Base-by-base conservation (phyloP, 30 jellyfish, hydroid and myxozoan species). In the Chironex yamaguchii region DNA sequence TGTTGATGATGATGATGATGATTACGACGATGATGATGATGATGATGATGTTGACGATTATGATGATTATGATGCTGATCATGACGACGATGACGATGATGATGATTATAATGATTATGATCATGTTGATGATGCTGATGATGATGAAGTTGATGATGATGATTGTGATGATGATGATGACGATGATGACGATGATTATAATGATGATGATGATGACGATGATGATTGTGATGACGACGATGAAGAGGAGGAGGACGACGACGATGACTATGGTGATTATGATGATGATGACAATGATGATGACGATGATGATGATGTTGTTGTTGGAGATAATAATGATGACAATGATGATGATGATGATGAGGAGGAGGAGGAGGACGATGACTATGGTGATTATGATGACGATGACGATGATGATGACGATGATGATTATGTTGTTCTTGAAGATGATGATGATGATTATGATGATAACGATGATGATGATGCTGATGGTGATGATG, bases 131-230 rank as follows among this genome's bases (percentile, higher is more conserved):
- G 11, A 2, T 31, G 32, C 32, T 71, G 85, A 30, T 34, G 24
- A 21, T 20, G 85, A 71, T 3, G 68, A 67, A 4, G 17, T 4
- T 67, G 14, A 71, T 30, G 85, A 20, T 71, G 85, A 34, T 71
- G 80, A 26, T 29, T 79, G 52, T 71, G 33, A 36, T 29, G 81
- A 71, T 3, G 22, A 34, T 29, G 81, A 35, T 71, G 31, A 31
- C 21, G 6, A 33, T 66, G 68, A 66, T 22, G 68, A 42, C 17
- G 58, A 42, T 42, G 58, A 42, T 42, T 6, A 42, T 42, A 6
- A 42, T 42, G 58, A 42, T 42, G 58, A 42, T 42, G 58, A 42
- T 42, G 58, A 42, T 42, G 9, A 42, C 17, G 9, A 17, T 42
- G 58, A 42, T 42, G 9, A 42, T 6, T 9, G 17, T 42, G 58